Base-by-base conservation (phyloP, 2,797 vertebrate genomes). In the Buceros bicornis region DNA sequence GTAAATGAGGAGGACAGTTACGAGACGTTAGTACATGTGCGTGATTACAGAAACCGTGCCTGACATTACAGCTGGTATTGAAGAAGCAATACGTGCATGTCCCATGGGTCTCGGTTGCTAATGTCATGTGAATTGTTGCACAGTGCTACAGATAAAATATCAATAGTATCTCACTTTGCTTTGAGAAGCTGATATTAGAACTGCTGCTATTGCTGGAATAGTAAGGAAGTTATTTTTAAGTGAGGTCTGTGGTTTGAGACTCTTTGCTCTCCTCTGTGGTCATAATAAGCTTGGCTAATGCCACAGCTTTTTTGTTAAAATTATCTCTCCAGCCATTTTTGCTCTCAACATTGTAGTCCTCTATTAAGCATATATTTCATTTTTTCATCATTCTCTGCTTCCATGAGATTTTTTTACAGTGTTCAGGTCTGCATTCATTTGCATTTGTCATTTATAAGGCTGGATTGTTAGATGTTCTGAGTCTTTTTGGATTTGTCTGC, bases 401-500 rank as follows among this genome's bases (percentile, higher is more conserved):
- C 62, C 2, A 0, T 70, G 48, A 64, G 87, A 71, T 64, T 90
- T 88, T 65, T 84, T 70, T 67, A 42, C 88, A 40, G 66, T 77
- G 42, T 28, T 10, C 65, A 85, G 85, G 19, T 91, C 56, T 94
- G 57, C n/a, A 35, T 85, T 90, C 26, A 69, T 96, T 89, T 83
- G 47, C 60, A 58, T 91, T 92, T 93, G 86, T 94, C 84, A 76
- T 86, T 94, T 90, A n/a, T 56, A 93, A 95, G 20, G 37, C 10
- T 5, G 29, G 25, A 82, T 93, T 88, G 62, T 69, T 87, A 82
- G 42, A 42, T 71, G 19, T 82, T 89, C 42, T 35, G 33, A 45
- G n/a, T 84, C 20, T 67, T 82, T 91, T 77, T 88, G 62, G 62
- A 80, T 95, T 88, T 94, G 31, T 79, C 88, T 94, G 53, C 45